Conservation (phyloP, 2,888 invertebrate species). For the Drosophila kanekoi region DNA sequence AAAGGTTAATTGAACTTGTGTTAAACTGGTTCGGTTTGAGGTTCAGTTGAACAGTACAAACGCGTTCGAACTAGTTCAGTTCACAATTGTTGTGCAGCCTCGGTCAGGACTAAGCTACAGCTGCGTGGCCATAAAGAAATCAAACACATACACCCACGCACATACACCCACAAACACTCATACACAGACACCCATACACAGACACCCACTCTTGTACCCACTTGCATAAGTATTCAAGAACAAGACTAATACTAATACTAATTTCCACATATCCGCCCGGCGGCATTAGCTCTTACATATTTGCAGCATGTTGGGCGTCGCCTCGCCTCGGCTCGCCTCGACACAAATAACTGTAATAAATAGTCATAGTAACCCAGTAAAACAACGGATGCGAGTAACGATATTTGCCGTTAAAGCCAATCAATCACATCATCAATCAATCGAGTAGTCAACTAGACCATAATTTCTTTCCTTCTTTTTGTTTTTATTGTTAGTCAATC, state of each 20-base stretch:
- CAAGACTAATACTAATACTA: slow-evolving; percentile 38
- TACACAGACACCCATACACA: background rate
- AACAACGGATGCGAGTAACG: slow-evolving; percentile 35
- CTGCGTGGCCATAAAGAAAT: slow-evolving; percentile 12
- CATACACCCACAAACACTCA: background rate
- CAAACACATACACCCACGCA: background rate
- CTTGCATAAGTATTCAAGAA: slow-evolving; percentile 20
- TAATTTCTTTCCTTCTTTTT: slow-evolving; percentile 4
- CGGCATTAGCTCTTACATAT: slow-evolving; percentile 44
- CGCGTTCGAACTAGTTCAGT: background rate
- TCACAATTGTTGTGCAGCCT: background rate
- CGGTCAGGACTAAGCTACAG: slow-evolving; percentile 9
- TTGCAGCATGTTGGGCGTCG: slow-evolving; percentile 21
- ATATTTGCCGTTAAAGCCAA: slow-evolving; percentile 53
- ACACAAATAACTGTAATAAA: slow-evolving; percentile 72
- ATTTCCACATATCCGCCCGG: slow-evolving; percentile 38
- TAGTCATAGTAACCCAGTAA: slow-evolving; percentile 72
- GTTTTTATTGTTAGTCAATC: slow-evolving; percentile 8
- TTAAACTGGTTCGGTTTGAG: no score
- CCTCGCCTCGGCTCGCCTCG: slow-evolving; percentile 29
- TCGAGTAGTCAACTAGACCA: slow-evolving; percentile 34
- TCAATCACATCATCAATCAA: slow-evolving; percentile 61
- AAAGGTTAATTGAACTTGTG: no score
- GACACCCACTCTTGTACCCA: background rate
- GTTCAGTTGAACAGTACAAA: no score